A percentile compares a stretch with the other conserved stretches of the same genome.
Evolutionary conservation across 2,797 vertebrate species (phyloP).

Genomic region (Luscinia megarhynchos): DNA sequence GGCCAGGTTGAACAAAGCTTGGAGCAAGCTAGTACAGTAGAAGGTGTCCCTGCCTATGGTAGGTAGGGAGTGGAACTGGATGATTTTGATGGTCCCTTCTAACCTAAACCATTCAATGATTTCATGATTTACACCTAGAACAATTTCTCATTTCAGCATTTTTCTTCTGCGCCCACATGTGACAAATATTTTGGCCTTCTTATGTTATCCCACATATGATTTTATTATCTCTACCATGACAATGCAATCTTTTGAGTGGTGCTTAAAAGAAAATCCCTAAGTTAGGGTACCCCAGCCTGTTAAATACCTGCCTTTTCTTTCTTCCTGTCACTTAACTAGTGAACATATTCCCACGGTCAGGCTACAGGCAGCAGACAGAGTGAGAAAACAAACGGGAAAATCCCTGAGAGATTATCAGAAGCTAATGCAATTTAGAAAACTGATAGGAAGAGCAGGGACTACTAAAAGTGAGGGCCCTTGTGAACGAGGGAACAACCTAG

Average conservation of each 20-base stretch:
- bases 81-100: neutral
- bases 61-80: neutral
- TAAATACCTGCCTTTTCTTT: neutral
- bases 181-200: neutral
- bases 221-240: neutral
- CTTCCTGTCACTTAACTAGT: neutral
- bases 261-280: neutral
- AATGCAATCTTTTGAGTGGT: neutral
- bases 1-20: neutral
- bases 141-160: neutral
- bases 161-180: neutral
- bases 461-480: neutral
- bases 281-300: neutral
- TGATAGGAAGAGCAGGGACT: neutral
- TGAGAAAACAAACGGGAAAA: neutral
- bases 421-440: neutral
- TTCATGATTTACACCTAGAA: neutral
- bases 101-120: neutral
- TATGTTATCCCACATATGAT: neutral
- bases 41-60: neutral
- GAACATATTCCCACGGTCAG: neutral
- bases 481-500: neutral
- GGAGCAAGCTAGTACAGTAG: accelerated
- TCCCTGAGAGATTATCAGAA: neutral
- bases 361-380: neutral